Evolutionary conservation across 2,888 invertebrate genomes (phyloP).

Genomic region (Acronicta aceris): DNA sequence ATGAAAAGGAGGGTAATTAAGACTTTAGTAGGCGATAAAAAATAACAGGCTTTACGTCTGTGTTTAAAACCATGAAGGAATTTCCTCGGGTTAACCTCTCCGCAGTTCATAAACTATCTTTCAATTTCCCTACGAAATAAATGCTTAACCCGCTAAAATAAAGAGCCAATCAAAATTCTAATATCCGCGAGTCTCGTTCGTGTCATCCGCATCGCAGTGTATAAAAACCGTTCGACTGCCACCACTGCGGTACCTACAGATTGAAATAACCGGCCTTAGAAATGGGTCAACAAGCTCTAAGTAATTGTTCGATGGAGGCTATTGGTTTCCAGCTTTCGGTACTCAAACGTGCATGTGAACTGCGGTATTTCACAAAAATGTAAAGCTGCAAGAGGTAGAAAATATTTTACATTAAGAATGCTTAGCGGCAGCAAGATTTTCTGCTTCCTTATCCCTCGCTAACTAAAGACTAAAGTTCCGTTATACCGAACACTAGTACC

Average conservation of each 20-base stretch:
- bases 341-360: slow-evolving; percentile 28
- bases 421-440: slow-evolving; percentile 4
- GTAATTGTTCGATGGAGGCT: slow-evolving; percentile 73
- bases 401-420: slow-evolving; percentile 25
- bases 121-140: slow-evolving; percentile 52
- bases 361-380: slow-evolving; percentile 19
- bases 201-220: slow-evolving; percentile 57
- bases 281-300: slow-evolving; percentile 78
- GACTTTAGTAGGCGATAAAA: no score
- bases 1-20: no score
- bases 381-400: slow-evolving; percentile 6
- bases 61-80: neutral
- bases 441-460: slow-evolving; percentile 30
- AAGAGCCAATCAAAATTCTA: slow-evolving; percentile 65
- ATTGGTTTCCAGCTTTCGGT: slow-evolving; percentile 57
- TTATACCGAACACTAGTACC: slow-evolving; percentile 17
- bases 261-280: slow-evolving; percentile 67
- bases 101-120: slow-evolving; percentile 22
- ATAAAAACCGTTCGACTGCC: slow-evolving; percentile 60
- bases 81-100: neutral
- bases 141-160: slow-evolving; percentile 55
- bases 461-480: slow-evolving; percentile 41
- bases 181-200: slow-evolving; percentile 63
- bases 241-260: slow-evolving; percentile 46
- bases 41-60: no score